A percentile compares a stretch with the other conserved stretches of the same genome.
Evolutionary conservation across 1,140 invertebrate genomes (phyloP).

Genomic region (Colletes latitarsis): DNA sequence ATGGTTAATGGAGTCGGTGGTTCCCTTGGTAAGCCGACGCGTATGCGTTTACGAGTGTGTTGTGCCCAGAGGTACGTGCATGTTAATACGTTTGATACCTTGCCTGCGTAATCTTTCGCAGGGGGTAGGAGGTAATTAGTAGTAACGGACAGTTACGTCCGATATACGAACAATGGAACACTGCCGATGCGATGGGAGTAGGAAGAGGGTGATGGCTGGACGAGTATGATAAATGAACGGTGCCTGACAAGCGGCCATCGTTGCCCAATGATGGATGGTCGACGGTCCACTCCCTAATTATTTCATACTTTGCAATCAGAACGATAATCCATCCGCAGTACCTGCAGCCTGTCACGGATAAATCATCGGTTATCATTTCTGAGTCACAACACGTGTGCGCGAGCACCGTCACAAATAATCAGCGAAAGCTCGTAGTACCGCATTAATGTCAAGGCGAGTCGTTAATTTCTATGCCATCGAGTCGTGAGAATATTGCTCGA

Average conservation of each 20-base stretch:
- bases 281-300: conserved; percentile 79
- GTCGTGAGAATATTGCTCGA: conserved; percentile 14
- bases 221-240: conserved; percentile 81
- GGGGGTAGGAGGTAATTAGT: conserved; percentile 76
- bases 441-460: conserved; percentile 49
- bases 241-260: conserved; percentile 80
- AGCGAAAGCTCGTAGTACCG: conserved; percentile 30
- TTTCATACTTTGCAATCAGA: conserved; percentile 82
- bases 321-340: conserved; percentile 80
- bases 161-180: conserved; percentile 76
- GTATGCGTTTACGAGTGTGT: conserved; percentile 12
- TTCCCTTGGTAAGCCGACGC: conserved; percentile 55
- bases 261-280: conserved; percentile 79
- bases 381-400: conserved; percentile 67
- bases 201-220: conserved; percentile 76
- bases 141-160: conserved; percentile 73
- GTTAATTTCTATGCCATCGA: conserved; percentile 39
- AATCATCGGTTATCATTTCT: conserved; percentile 79
- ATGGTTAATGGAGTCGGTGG: conserved; percentile 64
- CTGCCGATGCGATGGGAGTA: conserved; percentile 72
- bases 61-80: conserved; percentile 16
- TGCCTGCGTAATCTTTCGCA: conserved; percentile 71
- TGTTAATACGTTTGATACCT: conserved; percentile 71
- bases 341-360: conserved; percentile 79
- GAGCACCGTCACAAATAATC: conserved; percentile 34